Conservation (phyloP, 2,113 vertebrate species). For the Gasterosteus nipponicus region DNA sequence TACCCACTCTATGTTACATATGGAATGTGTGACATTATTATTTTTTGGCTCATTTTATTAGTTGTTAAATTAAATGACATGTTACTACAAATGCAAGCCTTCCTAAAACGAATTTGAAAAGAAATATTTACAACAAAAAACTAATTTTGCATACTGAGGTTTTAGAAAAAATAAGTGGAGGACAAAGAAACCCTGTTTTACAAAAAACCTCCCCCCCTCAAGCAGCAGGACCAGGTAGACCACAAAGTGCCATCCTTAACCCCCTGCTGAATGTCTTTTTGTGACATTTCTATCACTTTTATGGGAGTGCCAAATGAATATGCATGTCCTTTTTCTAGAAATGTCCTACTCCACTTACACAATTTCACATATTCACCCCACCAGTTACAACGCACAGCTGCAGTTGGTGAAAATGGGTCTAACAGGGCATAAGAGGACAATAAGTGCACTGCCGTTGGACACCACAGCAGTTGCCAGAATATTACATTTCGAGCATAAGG, state of each 20-base stretch:
- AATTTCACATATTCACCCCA: constrained; percentile 40
- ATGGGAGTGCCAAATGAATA: constrained; percentile 21
- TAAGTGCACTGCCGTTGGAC: background rate
- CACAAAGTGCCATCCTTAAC: constrained; percentile 23
- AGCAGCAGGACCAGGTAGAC: background rate
- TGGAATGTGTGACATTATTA: background rate
- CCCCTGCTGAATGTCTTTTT: constrained; percentile 34
- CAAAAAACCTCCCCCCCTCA: background rate
- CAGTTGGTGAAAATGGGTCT: constrained; percentile 22
- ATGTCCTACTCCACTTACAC: constrained; percentile 38
- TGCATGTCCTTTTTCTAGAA: constrained; percentile 41
- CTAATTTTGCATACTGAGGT: background rate
- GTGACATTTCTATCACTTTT: background rate
- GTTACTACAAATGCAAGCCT: background rate
- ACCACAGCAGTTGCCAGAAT: background rate
- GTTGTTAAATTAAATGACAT: background rate
- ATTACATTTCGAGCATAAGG: background rate
- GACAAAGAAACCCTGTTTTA: constrained; percentile 9
- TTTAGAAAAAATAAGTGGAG: constrained; percentile 1
- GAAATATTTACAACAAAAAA: background rate
- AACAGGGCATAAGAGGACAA: background rate
- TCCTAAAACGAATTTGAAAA: background rate
- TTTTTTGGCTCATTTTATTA: background rate
- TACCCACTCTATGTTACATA: background rate
- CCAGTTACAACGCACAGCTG: constrained; percentile 33